Evolutionary conservation across 2,888 invertebrate species (phyloP).

Genomic region (Ommatoiulus sabulosus): DNA sequence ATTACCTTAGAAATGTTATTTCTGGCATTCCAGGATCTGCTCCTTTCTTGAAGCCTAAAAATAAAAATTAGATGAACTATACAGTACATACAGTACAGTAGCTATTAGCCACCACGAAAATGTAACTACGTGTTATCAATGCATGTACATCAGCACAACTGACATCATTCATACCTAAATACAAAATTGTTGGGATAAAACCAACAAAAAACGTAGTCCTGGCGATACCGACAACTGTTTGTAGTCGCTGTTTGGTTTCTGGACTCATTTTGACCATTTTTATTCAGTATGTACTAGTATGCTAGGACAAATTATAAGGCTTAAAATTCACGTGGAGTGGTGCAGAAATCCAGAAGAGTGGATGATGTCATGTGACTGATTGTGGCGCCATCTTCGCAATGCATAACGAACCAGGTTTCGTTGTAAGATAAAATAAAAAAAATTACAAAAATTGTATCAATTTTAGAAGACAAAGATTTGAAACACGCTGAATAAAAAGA

Average conservation of each 20-base stretch:
- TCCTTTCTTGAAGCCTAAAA: slow-evolving; percentile 76
- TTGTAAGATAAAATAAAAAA: too few species aligned
- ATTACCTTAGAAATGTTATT: slow-evolving; percentile 71
- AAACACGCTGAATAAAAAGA: too few species aligned
- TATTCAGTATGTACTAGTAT: neutral
- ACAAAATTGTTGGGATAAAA: slow-evolving; percentile 77
- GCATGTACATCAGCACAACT: too few species aligned
- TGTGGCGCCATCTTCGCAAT: neutral
- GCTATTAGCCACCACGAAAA: too few species aligned
- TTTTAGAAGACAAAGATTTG: too few species aligned
- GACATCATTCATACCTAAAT: slow-evolving; percentile 75
- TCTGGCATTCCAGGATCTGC: slow-evolving; percentile 79
- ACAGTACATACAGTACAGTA: slow-evolving; percentile 3
- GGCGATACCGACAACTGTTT: slow-evolving; percentile 72
- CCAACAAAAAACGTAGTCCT: slow-evolving; percentile 78
- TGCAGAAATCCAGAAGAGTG: too few species aligned
- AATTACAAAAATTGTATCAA: too few species aligned
- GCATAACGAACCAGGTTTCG: too few species aligned
- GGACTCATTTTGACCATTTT: slow-evolving; percentile 66
- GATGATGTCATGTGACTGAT: neutral
- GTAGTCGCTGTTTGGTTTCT: slow-evolving; percentile 75
- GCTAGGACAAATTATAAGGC: too few species aligned
- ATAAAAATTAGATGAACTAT: too few species aligned
- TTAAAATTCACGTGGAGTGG: neutral
- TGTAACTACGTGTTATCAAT: too few species aligned